These are phyloP conservation scores for Junonia oenone DNA, from an alignment of 2,888 invertebrate genomes.

Conservation along the genomic window DNA sequence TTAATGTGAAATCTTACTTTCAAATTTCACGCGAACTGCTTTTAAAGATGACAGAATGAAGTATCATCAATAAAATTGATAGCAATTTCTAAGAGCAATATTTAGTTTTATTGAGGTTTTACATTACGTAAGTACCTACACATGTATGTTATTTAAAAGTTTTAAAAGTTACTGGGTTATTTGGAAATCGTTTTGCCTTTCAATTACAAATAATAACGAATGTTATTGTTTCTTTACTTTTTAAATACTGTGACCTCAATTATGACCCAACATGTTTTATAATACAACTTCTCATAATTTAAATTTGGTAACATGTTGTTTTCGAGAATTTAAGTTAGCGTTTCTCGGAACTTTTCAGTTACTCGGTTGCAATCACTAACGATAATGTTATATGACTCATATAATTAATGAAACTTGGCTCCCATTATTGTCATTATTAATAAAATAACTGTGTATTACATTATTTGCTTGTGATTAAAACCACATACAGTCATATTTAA, in stretches of 20 bases:
- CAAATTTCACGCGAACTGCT: background rate
- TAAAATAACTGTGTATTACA: too few species aligned
- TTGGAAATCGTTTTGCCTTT: too few species aligned
- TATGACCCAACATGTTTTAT: background rate
- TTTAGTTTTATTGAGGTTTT: too few species aligned
- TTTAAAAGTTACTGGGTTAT: too few species aligned
- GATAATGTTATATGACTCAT: background rate
- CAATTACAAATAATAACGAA: too few species aligned
- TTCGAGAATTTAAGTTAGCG: background rate
- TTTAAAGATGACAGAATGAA: background rate
- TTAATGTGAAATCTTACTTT: background rate
- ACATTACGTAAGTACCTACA: too few species aligned
- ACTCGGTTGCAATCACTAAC: background rate
- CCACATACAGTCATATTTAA: too few species aligned
- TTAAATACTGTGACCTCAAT: background rate
- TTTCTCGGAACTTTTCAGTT: background rate
- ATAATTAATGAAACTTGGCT: background rate
- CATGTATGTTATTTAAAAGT: too few species aligned
- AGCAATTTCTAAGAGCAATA: too few species aligned
- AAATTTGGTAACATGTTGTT: background rate
- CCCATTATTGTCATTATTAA: background rate
- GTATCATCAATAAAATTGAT: background rate
- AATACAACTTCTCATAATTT: background rate
- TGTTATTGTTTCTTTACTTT: background rate
- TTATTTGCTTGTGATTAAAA: too few species aligned